phyloP scores from a whole-genome alignment of 1,140 invertebrate species.

The Pteromalus puparum region DNA sequence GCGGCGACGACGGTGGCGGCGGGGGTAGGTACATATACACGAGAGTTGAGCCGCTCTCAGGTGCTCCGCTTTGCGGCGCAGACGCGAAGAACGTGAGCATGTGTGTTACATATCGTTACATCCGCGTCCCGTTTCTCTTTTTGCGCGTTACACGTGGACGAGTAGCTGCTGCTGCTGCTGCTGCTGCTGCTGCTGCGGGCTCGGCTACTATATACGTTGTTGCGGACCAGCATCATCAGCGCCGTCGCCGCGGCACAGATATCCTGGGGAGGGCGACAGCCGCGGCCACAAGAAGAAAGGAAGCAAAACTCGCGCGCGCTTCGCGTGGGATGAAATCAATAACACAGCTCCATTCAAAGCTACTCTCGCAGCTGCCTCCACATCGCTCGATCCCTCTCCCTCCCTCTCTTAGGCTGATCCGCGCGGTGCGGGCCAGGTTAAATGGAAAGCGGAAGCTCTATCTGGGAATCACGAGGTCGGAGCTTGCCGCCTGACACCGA shows the following conservation, averaged over 20 bases:
- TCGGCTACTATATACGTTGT: too few species aligned
- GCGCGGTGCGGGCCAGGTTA: neutral
- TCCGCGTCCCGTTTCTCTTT: neutral
- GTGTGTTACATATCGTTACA: neutral
- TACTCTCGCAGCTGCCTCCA: slow-evolving; percentile 3
- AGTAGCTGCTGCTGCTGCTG: too few species aligned
- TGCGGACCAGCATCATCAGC: too few species aligned
- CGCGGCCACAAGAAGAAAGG: neutral
- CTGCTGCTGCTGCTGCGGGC: too few species aligned
- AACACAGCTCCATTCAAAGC: slow-evolving; percentile 65
- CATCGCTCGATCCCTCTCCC: neutral
- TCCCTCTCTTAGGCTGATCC: neutral
- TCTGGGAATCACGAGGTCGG: slow-evolving; percentile 8
- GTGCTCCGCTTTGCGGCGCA: slow-evolving; percentile 23
- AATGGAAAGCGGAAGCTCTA: neutral
- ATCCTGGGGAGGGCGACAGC: too few species aligned
- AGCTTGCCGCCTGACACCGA: neutral
- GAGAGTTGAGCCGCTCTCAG: neutral
- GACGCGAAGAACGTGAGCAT: neutral
- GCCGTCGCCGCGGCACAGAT: too few species aligned
- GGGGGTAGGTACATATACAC: neutral
- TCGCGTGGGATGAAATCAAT: slow-evolving; percentile 67
- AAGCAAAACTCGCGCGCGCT: slow-evolving; percentile 24
- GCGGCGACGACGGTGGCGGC: too few species aligned
- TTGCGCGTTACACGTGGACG: too few species aligned